Evolutionary conservation across 2,888 invertebrate species (phyloP).

Genomic region (Coenonympha arcania): DNA sequence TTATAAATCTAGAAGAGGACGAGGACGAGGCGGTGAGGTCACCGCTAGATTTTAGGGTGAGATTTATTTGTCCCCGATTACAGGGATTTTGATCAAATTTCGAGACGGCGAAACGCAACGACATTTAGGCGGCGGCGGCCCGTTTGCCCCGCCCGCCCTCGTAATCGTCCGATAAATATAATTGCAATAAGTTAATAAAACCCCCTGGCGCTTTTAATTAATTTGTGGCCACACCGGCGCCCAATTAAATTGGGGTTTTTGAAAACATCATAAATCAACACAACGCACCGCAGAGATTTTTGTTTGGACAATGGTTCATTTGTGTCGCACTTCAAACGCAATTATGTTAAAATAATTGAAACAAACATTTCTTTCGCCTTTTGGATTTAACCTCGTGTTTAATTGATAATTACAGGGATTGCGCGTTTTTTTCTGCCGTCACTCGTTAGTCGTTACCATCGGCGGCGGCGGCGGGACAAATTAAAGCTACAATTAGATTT

Average conservation of each 20-base stretch:
- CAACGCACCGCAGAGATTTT: slow-evolving; percentile 22
- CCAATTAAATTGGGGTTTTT: slow-evolving; percentile 60
- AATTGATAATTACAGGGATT: background rate
- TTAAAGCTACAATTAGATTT: slow-evolving; percentile 6
- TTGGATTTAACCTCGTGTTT: background rate
- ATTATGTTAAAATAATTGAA: slow-evolving; percentile 14
- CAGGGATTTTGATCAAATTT: slow-evolving; percentile 60
- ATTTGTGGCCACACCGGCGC: slow-evolving; percentile 60
- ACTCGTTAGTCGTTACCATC: background rate
- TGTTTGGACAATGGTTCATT: slow-evolving; percentile 20
- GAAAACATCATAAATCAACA: slow-evolving; percentile 32
- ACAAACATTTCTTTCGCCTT: slow-evolving; percentile 2
- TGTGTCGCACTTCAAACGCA: slow-evolving; percentile 14
- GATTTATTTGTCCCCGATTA: slow-evolving; percentile 67
- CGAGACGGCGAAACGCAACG: slow-evolving; percentile 44
- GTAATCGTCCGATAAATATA: slow-evolving; percentile 64
- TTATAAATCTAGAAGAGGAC: slow-evolving; percentile 66
- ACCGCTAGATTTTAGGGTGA: slow-evolving; percentile 63
- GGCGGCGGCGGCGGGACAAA: background rate
- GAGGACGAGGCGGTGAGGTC: slow-evolving; percentile 49
- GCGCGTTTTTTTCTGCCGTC: background rate
- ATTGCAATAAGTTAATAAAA: slow-evolving; percentile 70
- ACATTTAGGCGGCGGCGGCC: slow-evolving; percentile 41
- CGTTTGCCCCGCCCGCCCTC: slow-evolving; percentile 39
- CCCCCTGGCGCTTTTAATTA: slow-evolving; percentile 60